Conservation (phyloP, 2,797 vertebrate species). For the Cynodonichthys magdalenae region DNA sequence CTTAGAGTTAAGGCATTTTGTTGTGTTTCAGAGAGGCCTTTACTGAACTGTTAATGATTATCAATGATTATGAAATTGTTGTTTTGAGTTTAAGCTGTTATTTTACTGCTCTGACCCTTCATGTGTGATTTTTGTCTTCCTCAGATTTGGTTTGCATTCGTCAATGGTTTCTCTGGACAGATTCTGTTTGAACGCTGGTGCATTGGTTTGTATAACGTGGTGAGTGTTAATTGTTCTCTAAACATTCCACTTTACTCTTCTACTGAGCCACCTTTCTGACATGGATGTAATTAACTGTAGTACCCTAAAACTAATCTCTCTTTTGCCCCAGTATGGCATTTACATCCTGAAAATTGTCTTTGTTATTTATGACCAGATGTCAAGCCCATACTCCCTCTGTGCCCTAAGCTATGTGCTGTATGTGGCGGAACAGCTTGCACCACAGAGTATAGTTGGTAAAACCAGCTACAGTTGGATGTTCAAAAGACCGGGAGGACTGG, state of each 20-base stretch:
- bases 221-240: conserved; percentile 79
- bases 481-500: conserved; percentile 68
- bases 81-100: not conserved
- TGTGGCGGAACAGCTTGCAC: conserved; percentile 75
- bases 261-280: conserved; percentile 40
- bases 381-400: conserved; percentile 72
- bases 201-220: conserved; percentile 99
- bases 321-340: conserved; percentile 70
- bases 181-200: conserved; percentile 99
- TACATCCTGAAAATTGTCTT: conserved; percentile 70
- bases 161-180: conserved; percentile 98
- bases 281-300: conserved; percentile 56
- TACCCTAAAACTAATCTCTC: conserved; percentile 63
- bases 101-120: conserved; percentile 24
- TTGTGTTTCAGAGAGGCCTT: conserved; percentile 4
- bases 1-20: conserved; percentile 16
- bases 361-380: conserved; percentile 81
- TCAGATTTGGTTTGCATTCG: conserved; percentile 99
- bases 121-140: conserved; percentile 42
- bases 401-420: conserved; percentile 78
- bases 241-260: conserved; percentile 41
- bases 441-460: conserved; percentile 66
- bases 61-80: not conserved
- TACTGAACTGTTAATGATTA: not conserved
- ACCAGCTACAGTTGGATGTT: conserved; percentile 66